Base-by-base conservation (phyloP, 2,888 invertebrate species). In the Ectemnius cavifrons region DNA sequence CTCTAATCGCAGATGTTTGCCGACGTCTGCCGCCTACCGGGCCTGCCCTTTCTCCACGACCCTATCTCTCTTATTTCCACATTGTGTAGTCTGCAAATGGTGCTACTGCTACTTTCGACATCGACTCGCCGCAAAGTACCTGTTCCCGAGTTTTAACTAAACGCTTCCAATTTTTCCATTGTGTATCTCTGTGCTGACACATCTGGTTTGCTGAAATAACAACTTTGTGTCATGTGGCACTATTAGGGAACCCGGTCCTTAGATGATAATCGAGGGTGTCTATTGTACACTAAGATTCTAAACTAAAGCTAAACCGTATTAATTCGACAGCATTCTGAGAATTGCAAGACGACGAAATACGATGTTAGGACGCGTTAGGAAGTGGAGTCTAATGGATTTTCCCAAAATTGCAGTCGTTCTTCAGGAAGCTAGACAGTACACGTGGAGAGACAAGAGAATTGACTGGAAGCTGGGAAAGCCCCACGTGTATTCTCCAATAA, bases 1-100 rank as follows among this genome's bases (percentile, higher is more conserved):
- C 62, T 68, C 63, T 73, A 68, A 64, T 52, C 80, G 72, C 80
- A 81, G 79, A 81, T 81, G 81, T 70, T 71, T 57, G 11, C 58
- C 66, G 46, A 62, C 27, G 61, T 64, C 58, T 47, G 27, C 49
- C 27, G 14, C 66, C 57, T 59, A 49, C 49, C 45, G 14, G 27
- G 46, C 37, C 37, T 8, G 37, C 8, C 37, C 37, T 11, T 1
- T 37, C 45, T 58, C 20, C 23, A 23, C 28, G 57, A 52, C 16
- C 45, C 20, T 49, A 62, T 58, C 52, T 23, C 46, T n/a, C 20
- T n/a, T 11, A 13, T 11, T 57, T 47, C 5, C 18, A 14, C 13
- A 20, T 52, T 37, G 13, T 4, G 23, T 27, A 27, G 28, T 52
- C 14, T 60, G 20, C 49, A 37, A 46, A 68, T 65, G 68, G 37